Percentiles rank a stretch among this genome's conserved stretches.
These are phyloP conservation scores for Drosophila obscura DNA, from an alignment of 1,140 invertebrate genomes.

Conservation along the genomic window DNA sequence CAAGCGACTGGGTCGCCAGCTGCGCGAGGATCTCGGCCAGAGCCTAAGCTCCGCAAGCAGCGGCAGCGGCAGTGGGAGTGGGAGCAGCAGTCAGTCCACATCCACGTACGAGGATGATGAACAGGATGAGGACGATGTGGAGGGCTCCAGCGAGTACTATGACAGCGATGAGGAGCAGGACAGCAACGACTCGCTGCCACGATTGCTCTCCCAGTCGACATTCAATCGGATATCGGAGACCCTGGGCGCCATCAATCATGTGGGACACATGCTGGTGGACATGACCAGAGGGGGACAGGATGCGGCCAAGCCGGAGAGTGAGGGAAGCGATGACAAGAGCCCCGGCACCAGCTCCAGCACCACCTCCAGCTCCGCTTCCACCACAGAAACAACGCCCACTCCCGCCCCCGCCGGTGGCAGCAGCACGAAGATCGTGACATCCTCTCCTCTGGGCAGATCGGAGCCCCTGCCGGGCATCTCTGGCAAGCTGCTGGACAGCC, in stretches of 20 bases:
- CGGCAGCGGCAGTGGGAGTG: constrained; percentile 41
- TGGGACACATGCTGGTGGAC: constrained; percentile 92
- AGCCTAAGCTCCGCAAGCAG: constrained; percentile 43
- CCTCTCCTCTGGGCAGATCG: constrained; percentile 12
- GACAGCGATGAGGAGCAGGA: constrained; percentile 69
- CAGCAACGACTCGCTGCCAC: constrained; percentile 62
- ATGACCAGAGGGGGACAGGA: constrained; percentile 87
- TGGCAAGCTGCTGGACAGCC: constrained; percentile 56
- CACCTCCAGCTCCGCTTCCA: constrained; percentile 2
- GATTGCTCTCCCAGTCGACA: constrained; percentile 86
- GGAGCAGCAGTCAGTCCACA: constrained; percentile 41
- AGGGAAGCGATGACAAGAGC: constrained; percentile 45
- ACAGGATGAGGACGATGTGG: constrained; percentile 57
- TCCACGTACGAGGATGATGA: constrained; percentile 48
- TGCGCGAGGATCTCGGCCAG: constrained; percentile 46
- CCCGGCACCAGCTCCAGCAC: neutral
- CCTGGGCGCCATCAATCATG: constrained; percentile 90
- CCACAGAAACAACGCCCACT: constrained; percentile 18
- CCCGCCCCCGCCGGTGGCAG: neutral
- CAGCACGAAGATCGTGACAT: neutral
- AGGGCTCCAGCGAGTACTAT: constrained; percentile 76
- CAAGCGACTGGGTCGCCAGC: constrained; percentile 61
- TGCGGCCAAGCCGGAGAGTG: constrained; percentile 66
- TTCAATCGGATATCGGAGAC: constrained; percentile 88
- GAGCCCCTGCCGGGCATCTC: constrained; percentile 57